These are phyloP conservation scores for Telmatochromis sp. DNA, from an alignment of 2,113 vertebrate species.

Conservation along the genomic window DNA sequence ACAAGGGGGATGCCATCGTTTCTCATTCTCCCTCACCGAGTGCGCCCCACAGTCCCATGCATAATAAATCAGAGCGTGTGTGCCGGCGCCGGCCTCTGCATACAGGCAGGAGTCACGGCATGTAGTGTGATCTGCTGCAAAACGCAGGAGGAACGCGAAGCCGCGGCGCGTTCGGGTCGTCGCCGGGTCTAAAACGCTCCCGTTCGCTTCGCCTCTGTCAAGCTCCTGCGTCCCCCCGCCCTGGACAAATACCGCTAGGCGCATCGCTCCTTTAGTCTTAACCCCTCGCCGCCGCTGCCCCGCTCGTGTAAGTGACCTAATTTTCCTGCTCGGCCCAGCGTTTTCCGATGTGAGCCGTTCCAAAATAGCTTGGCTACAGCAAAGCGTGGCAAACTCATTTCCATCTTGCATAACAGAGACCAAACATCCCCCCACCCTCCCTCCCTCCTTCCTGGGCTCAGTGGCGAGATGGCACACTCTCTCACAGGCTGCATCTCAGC, in stretches of 20 bases:
- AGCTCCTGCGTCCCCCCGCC: background rate
- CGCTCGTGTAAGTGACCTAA: conserved; percentile 70
- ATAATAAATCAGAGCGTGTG: conserved; percentile 48
- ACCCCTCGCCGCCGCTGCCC: conserved; percentile 38
- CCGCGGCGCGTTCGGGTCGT: conserved; percentile 44
- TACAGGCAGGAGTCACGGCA: conserved; percentile 5
- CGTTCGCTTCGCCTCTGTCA: background rate
- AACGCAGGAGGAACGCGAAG: conserved; percentile 24
- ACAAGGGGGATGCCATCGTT: conserved; percentile 39
- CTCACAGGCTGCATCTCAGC: conserved; percentile 34
- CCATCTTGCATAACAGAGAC: conserved; percentile 72
- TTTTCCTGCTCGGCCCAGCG: conserved; percentile 66
- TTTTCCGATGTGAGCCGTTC: conserved; percentile 64
- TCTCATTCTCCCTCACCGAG: conserved; percentile 24
- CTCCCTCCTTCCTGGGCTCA: conserved; percentile 25
- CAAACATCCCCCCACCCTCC: conserved; percentile 11
- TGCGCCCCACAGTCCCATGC: conserved; percentile 34
- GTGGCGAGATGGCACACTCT: conserved; percentile 41
- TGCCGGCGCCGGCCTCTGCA: conserved; percentile 14
- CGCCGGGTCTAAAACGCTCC: conserved; percentile 16
- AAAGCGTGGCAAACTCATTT: conserved; percentile 69
- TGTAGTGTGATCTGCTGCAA: conserved; percentile 26
- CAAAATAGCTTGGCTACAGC: conserved; percentile 71
- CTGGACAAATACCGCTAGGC: conserved; percentile 45
- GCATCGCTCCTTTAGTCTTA: conserved; percentile 45